Evolutionary conservation across 2,888 invertebrate genomes (phyloP).

Genomic region (Philopedon plagiatum): DNA sequence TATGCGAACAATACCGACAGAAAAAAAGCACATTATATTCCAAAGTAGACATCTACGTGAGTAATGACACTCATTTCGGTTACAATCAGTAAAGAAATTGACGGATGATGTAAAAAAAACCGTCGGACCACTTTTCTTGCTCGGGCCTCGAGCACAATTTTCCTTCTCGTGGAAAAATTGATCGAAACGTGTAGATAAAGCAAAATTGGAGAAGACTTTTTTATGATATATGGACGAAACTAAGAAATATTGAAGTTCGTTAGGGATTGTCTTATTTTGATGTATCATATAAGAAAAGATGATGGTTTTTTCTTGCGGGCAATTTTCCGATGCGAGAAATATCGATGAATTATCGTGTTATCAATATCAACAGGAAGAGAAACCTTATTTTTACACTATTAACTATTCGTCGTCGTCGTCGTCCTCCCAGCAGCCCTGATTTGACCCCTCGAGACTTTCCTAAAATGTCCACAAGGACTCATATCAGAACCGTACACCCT

Average conservation of each 20-base stretch:
- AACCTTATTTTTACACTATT: too few relatives aligned
- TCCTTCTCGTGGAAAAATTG: conserved; percentile 1
- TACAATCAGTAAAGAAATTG: conserved; percentile 24
- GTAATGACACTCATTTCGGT: conserved; percentile 20
- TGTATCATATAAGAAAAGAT: conserved; percentile 6
- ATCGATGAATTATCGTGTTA: too few relatives aligned
- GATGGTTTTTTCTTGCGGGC: neutral
- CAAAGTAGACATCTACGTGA: neutral
- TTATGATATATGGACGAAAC: conserved; percentile 8
- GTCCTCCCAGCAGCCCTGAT: too few relatives aligned
- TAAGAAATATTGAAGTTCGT: conserved; percentile 13
- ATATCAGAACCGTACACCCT: too few relatives aligned
- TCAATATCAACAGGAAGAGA: too few relatives aligned
- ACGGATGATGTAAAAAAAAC: neutral
- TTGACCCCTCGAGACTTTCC: too few relatives aligned
- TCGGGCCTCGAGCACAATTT: neutral
- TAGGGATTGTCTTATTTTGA: conserved; percentile 13
- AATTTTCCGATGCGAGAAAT: too few relatives aligned
- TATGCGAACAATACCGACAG: too few relatives aligned
- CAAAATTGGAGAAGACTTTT: conserved; percentile 17
- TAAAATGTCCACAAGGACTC: too few relatives aligned
- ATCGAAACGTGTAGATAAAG: conserved; percentile 5
- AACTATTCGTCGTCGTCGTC: too few relatives aligned
- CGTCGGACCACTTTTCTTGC: neutral
- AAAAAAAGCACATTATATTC: neutral